A percentile compares a stretch with the other conserved stretches of the same genome.
These are phyloP conservation scores for Heliconius eleuchia DNA, from an alignment of 1,140 invertebrate genomes.

Conservation along the genomic window DNA sequence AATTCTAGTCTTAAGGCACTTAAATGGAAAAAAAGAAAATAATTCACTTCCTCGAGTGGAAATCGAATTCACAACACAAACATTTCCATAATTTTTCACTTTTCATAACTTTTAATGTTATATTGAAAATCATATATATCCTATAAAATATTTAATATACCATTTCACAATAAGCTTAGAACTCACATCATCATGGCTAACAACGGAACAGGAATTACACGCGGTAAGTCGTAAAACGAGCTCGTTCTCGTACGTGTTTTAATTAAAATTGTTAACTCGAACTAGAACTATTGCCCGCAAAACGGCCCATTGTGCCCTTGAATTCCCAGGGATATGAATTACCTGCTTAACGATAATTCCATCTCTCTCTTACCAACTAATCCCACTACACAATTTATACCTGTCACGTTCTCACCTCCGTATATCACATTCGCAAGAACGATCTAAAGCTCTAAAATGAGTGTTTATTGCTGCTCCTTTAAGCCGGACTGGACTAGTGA, in stretches of 20 bases:
- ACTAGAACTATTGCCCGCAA: conserved; percentile 34
- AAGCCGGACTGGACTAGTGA: conserved; percentile 55
- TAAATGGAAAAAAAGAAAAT: background rate
- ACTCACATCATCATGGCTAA: background rate
- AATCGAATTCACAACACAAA: background rate
- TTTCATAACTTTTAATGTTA: background rate
- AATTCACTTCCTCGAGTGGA: background rate
- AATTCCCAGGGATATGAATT: conserved; percentile 43
- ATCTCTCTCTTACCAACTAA: conserved; percentile 50
- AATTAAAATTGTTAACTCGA: conserved; percentile 33
- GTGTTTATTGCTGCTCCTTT: conserved; percentile 75
- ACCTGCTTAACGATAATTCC: conserved; percentile 29
- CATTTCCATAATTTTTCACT: too few relatives aligned
- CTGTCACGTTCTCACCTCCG: conserved; percentile 59
- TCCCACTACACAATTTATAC: conserved; percentile 49
- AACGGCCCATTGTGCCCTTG: conserved; percentile 36
- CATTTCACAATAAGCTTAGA: background rate
- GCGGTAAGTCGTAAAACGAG: conserved; percentile 13
- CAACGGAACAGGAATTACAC: background rate
- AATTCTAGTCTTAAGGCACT: too few relatives aligned
- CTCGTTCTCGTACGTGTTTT: conserved; percentile 18
- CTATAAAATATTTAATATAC: background rate
- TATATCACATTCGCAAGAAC: conserved; percentile 67
- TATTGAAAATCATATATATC: background rate
- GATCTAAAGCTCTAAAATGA: conserved; percentile 68